Conservation (phyloP, 2,113 vertebrate species). For the Terrapene triunguis region DNA sequence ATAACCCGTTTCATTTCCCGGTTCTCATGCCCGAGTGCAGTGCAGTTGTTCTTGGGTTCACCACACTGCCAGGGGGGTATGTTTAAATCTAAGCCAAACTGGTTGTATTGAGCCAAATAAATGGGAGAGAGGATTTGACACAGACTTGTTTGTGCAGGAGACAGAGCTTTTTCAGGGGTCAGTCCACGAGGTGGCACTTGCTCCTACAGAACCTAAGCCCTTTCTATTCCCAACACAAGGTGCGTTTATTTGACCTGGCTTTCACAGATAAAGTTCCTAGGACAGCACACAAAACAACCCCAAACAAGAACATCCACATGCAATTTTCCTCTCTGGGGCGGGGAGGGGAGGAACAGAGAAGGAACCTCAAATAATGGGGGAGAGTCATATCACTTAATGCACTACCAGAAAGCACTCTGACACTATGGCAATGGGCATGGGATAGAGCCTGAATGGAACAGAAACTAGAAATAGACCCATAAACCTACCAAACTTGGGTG, state of each 20-base stretch:
- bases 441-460: not conserved
- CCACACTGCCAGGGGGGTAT: not conserved
- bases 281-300: not conserved
- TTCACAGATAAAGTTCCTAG: no score
- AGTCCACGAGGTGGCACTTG: not conserved
- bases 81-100: slow-evolving; percentile 22
- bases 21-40: no score
- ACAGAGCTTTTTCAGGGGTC: not conserved
- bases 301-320: not conserved
- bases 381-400: not conserved
- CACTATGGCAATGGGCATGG: not conserved
- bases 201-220: slow-evolving; percentile 9
- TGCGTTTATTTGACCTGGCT: no score
- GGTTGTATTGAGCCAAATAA: not conserved
- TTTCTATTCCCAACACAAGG: not conserved
- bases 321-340: not conserved
- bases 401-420: not conserved
- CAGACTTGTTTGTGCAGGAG: not conserved
- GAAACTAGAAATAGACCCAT: not conserved
- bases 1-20: no score
- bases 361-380: slow-evolving; percentile 12
- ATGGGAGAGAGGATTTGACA: not conserved
- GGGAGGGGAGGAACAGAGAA: slow-evolving; percentile 21
- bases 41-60: not conserved
- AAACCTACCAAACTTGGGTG: not conserved